These are phyloP conservation scores for Rhinichthys klamathensis DNA, from an alignment of 2,113 vertebrate species.

Conservation along the genomic window DNA sequence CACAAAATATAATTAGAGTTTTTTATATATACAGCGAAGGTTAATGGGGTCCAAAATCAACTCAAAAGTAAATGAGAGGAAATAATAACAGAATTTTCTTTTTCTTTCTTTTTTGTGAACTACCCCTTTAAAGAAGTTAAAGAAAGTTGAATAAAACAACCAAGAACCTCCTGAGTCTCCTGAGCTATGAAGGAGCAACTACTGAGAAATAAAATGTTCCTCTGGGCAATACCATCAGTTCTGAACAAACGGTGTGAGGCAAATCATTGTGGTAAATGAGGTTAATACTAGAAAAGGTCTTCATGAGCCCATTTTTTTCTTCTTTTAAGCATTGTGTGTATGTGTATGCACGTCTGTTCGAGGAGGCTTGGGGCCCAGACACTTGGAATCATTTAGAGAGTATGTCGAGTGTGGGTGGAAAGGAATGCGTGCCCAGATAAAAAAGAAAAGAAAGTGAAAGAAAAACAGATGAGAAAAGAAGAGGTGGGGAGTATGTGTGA, in stretches of 20 bases:
- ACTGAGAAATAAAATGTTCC: neutral
- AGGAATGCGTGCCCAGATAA: constrained; percentile 82
- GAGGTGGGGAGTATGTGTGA: constrained; percentile 69
- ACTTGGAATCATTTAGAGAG: constrained; percentile 83
- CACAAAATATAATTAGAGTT: neutral
- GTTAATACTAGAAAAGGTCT: constrained; percentile 16
- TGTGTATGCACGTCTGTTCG: constrained; percentile 36
- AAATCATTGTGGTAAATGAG: constrained; percentile 11
- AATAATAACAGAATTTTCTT: neutral
- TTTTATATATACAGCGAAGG: neutral
- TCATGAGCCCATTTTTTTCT: neutral
- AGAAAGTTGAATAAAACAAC: too few species aligned
- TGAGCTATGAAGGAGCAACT: neutral
- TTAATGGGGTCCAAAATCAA: neutral
- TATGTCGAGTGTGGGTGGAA: constrained; percentile 80
- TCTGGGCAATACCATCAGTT: neutral
- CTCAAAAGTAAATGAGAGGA: neutral
- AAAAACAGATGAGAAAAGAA: constrained; percentile 75
- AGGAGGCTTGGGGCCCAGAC: constrained; percentile 75
- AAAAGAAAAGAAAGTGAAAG: constrained; percentile 78
- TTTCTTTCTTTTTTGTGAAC: too few species aligned
- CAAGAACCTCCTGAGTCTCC: neutral
- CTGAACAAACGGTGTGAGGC: neutral
- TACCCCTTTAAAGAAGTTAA: too few species aligned
- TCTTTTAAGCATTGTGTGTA: constrained; percentile 29